Conservation (phyloP, 2,888 invertebrate genomes). For the Dyspetes luteomarginatus region DNA sequence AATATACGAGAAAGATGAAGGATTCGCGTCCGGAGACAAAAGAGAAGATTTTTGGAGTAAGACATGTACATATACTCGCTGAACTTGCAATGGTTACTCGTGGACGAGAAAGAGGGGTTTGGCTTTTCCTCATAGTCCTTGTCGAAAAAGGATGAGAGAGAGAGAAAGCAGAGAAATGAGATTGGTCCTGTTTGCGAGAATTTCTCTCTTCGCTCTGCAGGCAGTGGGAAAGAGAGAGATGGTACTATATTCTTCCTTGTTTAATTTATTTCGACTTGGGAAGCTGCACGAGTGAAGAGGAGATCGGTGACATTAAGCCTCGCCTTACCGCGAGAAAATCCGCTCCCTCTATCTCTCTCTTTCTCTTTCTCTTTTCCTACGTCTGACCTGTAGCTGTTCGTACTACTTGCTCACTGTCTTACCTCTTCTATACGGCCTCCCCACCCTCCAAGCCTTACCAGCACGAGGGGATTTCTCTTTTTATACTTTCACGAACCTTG, state of each 20-base stretch:
- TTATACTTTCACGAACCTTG: conserved; percentile 40
- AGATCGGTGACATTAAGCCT: conserved; percentile 74
- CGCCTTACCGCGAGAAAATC: conserved; percentile 43
- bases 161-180: conserved; percentile 12
- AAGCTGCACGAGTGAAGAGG: conserved; percentile 26
- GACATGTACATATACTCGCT: background rate
- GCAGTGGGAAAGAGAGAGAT: conserved; percentile 17
- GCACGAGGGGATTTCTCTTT: conserved; percentile 38
- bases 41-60: conserved; percentile 73
- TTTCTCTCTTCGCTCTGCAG: conserved; percentile 9
- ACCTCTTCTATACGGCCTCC: conserved; percentile 1
- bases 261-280: conserved; percentile 78
- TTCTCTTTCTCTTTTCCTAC: conserved; percentile 59
- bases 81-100: background rate
- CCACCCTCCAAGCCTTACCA: background rate
- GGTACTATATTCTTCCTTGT: conserved; percentile 72
- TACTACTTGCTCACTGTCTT: conserved; percentile 28
- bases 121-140: conserved; percentile 23
- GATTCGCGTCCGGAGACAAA: conserved; percentile 69
- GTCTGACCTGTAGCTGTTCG: background rate
- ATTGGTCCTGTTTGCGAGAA: conserved; percentile 45
- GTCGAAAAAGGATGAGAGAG: conserved; percentile 5
- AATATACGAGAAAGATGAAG: conserved; percentile 72
- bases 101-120: background rate
- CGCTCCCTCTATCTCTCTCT: conserved; percentile 51